Evolutionary conservation across 2,888 invertebrate species (phyloP), one percentile per base, ranked within the genome.

Genomic region (Microctonus hyperodae): DNA sequence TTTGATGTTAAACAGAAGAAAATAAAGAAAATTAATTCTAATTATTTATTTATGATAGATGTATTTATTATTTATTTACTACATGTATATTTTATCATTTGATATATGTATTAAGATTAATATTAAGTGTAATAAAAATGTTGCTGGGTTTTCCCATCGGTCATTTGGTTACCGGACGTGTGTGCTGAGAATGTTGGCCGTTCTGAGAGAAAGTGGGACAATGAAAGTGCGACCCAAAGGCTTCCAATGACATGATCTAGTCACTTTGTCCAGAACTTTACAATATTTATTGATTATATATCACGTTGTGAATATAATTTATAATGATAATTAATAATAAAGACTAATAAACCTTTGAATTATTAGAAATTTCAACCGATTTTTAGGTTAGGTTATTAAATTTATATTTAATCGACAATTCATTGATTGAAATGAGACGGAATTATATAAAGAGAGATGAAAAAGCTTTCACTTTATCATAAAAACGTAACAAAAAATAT

Each of bases 181-280:
- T 51, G 51, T 7, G n/a, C n/a, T n/a, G n/a, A n/a, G n/a, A n/a
- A n/a, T n/a, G n/a, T 28, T 28, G 56, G 48, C 35, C 65, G 62
- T 68, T 66, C 75, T 71, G 65, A 76, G 81, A 80, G 81, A 82
- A 82, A 82, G 81, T 82, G 80, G 81, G 81, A 78, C 81, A 79
- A 81, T 80, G 81, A 82, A 82, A 82, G 81, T 82, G 81, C 81
- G 80, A 81, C 77, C 68, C 74, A 79, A 78, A 74, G 76, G 71
- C 73, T 70, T 71, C n/a, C 67, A 68, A 69, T 72, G 73, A 69
- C 70, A 67, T 67, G 71, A 65, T n/a, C 72, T 62, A 56, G 57
- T 57, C 56, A 64, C 35, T 48, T 31, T 23, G 20, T 25, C 31
- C 35, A 5, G 22, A 57, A 57, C 56, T 48, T 53, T 51, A 50